Evolutionary conservation across 2,888 invertebrate species (phyloP), one percentile per base, ranked within the genome.

Genomic region (Caenorhabditis doughertyi): DNA sequence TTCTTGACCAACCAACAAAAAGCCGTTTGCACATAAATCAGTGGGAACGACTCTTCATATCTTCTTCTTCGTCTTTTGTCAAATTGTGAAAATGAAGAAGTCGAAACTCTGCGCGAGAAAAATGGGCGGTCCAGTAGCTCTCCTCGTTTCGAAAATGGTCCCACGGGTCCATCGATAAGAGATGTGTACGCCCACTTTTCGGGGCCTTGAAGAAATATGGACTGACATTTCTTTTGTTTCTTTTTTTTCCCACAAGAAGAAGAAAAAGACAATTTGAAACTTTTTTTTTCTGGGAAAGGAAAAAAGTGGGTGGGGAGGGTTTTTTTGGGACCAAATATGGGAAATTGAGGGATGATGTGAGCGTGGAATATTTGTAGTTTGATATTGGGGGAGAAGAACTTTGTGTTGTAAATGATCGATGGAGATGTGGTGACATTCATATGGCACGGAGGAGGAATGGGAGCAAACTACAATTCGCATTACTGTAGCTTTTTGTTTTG

Each of bases 111-210:
- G n/a, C n/a, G n/a, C n/a, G n/a, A 35, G 39, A 23, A 58, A 58
- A 49, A 49, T 32, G 64, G 49, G 49, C 49, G 51, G 60, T 64
- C 32, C 18, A 62, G 32, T 39, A 16, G 9, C 44, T 39, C 42
- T 47, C 49, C 23, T 32, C 16, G 11, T 11, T 29, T n/a, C 23
- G 3, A 32, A 39, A 55, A 53, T 13, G 29, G 56, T 42, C 77
- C 77, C 77, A 49, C 16, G 67, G 39, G 77, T 68, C 21, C 51
- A 53, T 58, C 77, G 68, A 77, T 77, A 77, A 77, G 77, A 77
- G 77, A 42, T 44, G 53, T 44, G 64, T 58, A 53, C 68, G 62
- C 76, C 67, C 35, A 21, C 76, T 68, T 25, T 72, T n/a, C 4
- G 49, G 8, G 21, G 49, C 7, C 53, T 73, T 72, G 60, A 51